These are phyloP conservation scores for Paragorgia papillata DNA, from an alignment of 92 coral and sea anemone genomes.

Conservation along the genomic window DNA sequence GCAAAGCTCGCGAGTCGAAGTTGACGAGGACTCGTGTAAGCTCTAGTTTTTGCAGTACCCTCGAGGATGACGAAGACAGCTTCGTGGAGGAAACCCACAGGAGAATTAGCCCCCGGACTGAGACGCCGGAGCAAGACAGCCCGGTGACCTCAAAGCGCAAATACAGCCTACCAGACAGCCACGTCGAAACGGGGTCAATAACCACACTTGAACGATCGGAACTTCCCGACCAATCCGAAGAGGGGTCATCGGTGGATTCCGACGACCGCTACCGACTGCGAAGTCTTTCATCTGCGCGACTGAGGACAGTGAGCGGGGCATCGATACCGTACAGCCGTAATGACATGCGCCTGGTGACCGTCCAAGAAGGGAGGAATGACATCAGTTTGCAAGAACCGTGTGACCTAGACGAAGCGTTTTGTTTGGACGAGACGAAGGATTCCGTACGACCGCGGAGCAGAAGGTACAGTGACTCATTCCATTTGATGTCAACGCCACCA, in stretches of 20 bases:
- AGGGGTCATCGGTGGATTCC: constrained; percentile 6
- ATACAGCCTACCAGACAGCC: constrained; percentile 8
- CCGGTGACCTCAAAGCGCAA: constrained; percentile 20
- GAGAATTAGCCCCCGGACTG: constrained; percentile 19
- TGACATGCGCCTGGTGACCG: constrained; percentile 85
- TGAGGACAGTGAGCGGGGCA: constrained; percentile 71
- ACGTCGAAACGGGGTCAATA: not conserved
- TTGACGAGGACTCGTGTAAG: constrained; percentile 18
- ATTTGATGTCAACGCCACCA: not conserved
- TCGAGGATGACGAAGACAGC: constrained; percentile 13
- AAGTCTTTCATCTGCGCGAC: constrained; percentile 61
- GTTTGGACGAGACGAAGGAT: not conserved
- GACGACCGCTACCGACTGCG: constrained; percentile 46
- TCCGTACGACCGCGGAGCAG: not conserved
- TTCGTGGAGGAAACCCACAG: constrained; percentile 10
- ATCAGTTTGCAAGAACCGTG: constrained; percentile 7
- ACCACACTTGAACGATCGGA: not conserved
- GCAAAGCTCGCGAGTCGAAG: constrained; percentile 66
- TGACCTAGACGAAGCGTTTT: constrained; percentile 16
- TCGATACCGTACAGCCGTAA: constrained; percentile 79
- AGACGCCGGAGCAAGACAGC: constrained; percentile 36
- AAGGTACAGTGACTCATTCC: constrained; percentile 4
- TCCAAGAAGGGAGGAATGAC: constrained; percentile 53
- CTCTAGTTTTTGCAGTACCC: constrained; percentile 29
- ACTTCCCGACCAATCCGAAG: constrained; percentile 7